phyloP scores from a whole-genome alignment of 2,888 invertebrate species.

The Spisula solida region DNA sequence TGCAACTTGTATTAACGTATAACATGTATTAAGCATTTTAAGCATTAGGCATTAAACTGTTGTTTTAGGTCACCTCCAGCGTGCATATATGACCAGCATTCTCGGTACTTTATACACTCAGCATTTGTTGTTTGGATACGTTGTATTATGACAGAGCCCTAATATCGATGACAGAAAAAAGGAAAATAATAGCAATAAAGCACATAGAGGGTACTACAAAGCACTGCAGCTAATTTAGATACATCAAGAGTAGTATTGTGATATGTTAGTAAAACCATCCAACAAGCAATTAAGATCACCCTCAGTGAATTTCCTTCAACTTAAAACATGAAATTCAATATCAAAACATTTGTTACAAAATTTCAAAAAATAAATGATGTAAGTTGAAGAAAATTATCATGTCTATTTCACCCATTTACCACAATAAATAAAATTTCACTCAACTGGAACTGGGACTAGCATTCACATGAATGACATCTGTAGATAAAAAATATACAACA shows the following conservation, averaged over 20 bases:
- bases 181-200: not conserved
- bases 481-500: constrained; percentile 31
- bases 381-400: constrained; percentile 23
- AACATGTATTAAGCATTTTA: no score
- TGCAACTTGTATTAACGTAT: no score
- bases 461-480: constrained; percentile 78
- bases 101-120: no score
- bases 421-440: constrained; percentile 59
- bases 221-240: not conserved
- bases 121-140: no score
- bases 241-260: not conserved
- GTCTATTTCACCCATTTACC: not conserved
- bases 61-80: no score
- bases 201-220: not conserved
- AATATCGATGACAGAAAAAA: not conserved
- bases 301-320: not conserved
- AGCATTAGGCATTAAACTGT: no score
- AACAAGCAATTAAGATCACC: not conserved
- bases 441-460: constrained; percentile 80
- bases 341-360: not conserved
- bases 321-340: not conserved
- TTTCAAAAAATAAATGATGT: not conserved
- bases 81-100: no score
- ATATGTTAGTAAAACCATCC: not conserved
- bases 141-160: no score